Percentiles rank a stretch among this genome's conserved stretches.
phyloP scores from a whole-genome alignment of 1,140 invertebrate species.

The Penaeus indicus region DNA sequence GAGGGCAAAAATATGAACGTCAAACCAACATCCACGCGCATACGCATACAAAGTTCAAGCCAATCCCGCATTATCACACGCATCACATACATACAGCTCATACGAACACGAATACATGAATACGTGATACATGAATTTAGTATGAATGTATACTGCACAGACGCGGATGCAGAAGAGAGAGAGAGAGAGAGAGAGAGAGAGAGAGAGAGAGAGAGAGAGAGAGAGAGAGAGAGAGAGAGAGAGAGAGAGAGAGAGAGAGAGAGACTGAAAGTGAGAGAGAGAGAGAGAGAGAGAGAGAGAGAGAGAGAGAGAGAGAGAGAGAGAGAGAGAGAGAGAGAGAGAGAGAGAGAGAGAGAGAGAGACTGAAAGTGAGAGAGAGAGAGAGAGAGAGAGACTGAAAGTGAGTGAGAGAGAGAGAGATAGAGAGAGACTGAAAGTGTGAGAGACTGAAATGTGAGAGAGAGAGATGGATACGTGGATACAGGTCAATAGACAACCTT shows the following conservation, averaged over 20 bases:
- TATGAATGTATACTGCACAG: no score
- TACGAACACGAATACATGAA: no score
- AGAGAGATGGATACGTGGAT: not conserved
- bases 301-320: conserved; percentile 11
- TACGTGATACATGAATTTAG: no score
- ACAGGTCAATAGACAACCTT: not conserved
- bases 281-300: not conserved
- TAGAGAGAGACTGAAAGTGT: not conserved
- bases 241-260: not conserved
- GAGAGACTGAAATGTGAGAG: not conserved
- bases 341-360: not conserved
- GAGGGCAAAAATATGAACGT: no score
- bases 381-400: not conserved
- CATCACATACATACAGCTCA: no score
- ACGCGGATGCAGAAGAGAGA: no score
- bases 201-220: not conserved
- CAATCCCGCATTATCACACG: not conserved
- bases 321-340: not conserved
- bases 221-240: not conserved
- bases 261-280: not conserved
- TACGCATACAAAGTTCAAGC: not conserved
- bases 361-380: not conserved
- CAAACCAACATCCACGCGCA: not conserved
- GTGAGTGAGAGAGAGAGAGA: not conserved
- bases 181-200: no score